phyloP scores from a whole-genome alignment of 2,888 invertebrate genomes.

The Meiosimyza decipiens region DNA sequence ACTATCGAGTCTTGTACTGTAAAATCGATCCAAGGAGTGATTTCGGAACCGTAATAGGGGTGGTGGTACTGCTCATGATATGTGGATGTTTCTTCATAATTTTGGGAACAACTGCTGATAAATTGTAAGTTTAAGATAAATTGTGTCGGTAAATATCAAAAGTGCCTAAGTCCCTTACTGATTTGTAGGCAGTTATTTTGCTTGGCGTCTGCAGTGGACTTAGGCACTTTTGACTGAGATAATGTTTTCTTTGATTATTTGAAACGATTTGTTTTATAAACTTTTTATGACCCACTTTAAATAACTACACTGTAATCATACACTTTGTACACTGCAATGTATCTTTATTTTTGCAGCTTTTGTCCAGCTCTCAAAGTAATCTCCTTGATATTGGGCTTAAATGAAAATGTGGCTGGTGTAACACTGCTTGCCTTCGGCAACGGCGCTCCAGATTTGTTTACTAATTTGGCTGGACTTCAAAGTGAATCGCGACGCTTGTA shows the following conservation, averaged over 20 bases:
- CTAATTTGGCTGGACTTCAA: conserved; percentile 68
- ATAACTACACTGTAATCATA: neutral
- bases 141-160: conserved; percentile 47
- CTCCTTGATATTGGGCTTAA: conserved; percentile 66
- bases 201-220: too few species aligned
- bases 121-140: conserved; percentile 67
- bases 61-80: conserved; percentile 38
- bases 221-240: too few species aligned
- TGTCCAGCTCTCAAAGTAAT: conserved; percentile 70
- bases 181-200: too few species aligned
- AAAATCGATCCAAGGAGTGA: conserved; percentile 48
- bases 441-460: conserved; percentile 77
- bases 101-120: conserved; percentile 70
- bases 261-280: too few species aligned
- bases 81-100: conserved; percentile 68
- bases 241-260: too few species aligned
- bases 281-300: too few species aligned
- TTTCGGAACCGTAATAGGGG: conserved; percentile 39
- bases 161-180: neutral
- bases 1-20: conserved; percentile 64
- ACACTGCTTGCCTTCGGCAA: conserved; percentile 79
- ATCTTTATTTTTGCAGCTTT: conserved; percentile 63
- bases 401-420: conserved; percentile 73
- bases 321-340: too few species aligned
- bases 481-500: conserved; percentile 64